Percentiles rank a stretch among this genome's conserved stretches.
Conservation (phyloP, 1,140 invertebrate genomes). For the Tetramorium alpestre region DNA sequence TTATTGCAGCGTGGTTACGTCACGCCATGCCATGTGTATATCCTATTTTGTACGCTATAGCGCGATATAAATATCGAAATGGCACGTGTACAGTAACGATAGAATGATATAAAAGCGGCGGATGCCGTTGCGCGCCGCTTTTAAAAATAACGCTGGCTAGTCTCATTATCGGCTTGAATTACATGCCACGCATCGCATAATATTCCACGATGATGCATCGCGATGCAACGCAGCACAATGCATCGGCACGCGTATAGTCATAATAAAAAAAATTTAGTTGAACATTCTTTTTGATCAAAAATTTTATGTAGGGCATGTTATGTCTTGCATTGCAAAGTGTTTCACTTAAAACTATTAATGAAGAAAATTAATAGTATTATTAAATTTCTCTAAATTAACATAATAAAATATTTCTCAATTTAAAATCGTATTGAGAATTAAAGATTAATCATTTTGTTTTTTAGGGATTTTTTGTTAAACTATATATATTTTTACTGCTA, state of each 20-base stretch:
- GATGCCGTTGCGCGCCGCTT: background rate
- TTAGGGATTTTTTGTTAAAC: background rate
- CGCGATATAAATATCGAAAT: conserved; percentile 45
- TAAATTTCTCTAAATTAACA: background rate
- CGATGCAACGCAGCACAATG: background rate
- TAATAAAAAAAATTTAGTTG: background rate
- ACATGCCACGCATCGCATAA: conserved; percentile 7
- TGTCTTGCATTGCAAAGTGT: background rate
- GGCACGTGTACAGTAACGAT: background rate
- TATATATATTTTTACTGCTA: background rate
- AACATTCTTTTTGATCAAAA: background rate
- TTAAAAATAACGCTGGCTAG: conserved; percentile 48
- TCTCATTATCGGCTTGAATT: conserved; percentile 52
- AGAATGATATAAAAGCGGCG: conserved; percentile 33
- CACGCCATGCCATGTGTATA: background rate
- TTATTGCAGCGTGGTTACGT: background rate
- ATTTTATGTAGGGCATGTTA: background rate
- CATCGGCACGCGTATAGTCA: background rate
- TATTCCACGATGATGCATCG: background rate
- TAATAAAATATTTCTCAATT: background rate
- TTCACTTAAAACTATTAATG: background rate
- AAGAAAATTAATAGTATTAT: background rate
- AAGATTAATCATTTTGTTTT: background rate
- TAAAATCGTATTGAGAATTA: background rate
- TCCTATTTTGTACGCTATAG: conserved; percentile 23